A percentile compares a stretch with the other conserved stretches of the same genome.
These are phyloP conservation scores for Scarus forsteni DNA, from an alignment of 2,797 vertebrate genomes.

Conservation along the genomic window DNA sequence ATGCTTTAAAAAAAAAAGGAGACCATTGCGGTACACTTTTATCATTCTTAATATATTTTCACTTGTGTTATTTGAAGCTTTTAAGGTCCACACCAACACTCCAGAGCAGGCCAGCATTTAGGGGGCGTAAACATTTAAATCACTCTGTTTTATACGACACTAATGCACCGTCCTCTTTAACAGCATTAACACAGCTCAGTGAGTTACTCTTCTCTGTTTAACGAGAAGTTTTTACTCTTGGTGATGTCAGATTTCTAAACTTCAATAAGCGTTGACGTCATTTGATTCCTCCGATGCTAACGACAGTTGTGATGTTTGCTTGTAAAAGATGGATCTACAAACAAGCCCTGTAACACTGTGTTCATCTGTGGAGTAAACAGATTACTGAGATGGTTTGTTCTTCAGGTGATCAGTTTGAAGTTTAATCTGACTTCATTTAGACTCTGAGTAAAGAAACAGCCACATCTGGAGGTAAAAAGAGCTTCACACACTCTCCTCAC, in stretches of 20 bases:
- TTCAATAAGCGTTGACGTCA: background rate
- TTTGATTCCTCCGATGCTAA: too few relatives aligned
- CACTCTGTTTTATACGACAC: too few relatives aligned
- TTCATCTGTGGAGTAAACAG: background rate
- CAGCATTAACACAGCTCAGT: too few relatives aligned
- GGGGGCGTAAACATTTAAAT: too few relatives aligned
- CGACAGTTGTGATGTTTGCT: background rate
- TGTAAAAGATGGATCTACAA: background rate
- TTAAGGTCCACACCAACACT: too few relatives aligned
- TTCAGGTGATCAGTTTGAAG: background rate
- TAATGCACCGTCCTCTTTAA: too few relatives aligned
- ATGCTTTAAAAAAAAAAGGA: too few relatives aligned
- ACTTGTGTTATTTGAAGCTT: too few relatives aligned
- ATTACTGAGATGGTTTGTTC: background rate
- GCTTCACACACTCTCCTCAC: slow-evolving; percentile 10
- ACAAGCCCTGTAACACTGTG: too few relatives aligned
- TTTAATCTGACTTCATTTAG: background rate
- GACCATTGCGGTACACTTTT: too few relatives aligned
- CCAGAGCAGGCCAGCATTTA: too few relatives aligned
- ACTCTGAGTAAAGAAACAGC: background rate
- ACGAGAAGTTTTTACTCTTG: background rate
- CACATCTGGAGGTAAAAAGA: slow-evolving; percentile 12
- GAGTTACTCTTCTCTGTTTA: background rate
- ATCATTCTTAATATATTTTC: too few relatives aligned
- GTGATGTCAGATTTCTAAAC: background rate